phyloP scores from a whole-genome alignment of 53 echinoderm and acorn worm species.

The Crossaster papposus region DNA sequence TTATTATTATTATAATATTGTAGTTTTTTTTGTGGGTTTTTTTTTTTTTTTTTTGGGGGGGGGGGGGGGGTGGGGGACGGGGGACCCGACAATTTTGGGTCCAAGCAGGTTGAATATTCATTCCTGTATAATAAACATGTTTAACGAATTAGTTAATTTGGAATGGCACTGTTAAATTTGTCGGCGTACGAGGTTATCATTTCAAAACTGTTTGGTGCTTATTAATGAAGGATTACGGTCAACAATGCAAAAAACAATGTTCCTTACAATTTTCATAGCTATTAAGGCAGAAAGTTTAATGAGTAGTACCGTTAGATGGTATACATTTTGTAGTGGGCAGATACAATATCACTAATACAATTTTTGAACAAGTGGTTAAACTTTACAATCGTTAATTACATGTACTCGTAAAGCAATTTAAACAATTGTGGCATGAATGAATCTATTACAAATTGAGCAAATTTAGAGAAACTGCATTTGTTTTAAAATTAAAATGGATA shows the following conservation, averaged over 20 bases:
- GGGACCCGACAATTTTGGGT: too few relatives aligned
- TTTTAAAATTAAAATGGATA: not conserved
- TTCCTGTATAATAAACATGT: too few relatives aligned
- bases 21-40: too few relatives aligned
- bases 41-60: too few relatives aligned
- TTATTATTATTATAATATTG: too few relatives aligned
- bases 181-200: not conserved
- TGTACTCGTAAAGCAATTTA: not conserved
- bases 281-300: slow-evolving; percentile 21
- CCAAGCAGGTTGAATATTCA: too few relatives aligned
- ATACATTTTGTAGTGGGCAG: not conserved
- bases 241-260: slow-evolving; percentile 9
- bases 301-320: not conserved
- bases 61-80: too few relatives aligned
- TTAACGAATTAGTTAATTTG: not conserved
- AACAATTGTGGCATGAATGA: not conserved
- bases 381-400: slow-evolving; percentile 17
- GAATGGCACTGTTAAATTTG: not conserved
- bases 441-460: not conserved
- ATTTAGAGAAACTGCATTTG: not conserved
- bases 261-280: not conserved
- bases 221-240: not conserved
- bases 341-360: not conserved
- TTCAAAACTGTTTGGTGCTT: not conserved
- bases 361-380: not conserved